phyloP scores from a whole-genome alignment of 2,888 invertebrate genomes.

The Melanotus villosus region DNA sequence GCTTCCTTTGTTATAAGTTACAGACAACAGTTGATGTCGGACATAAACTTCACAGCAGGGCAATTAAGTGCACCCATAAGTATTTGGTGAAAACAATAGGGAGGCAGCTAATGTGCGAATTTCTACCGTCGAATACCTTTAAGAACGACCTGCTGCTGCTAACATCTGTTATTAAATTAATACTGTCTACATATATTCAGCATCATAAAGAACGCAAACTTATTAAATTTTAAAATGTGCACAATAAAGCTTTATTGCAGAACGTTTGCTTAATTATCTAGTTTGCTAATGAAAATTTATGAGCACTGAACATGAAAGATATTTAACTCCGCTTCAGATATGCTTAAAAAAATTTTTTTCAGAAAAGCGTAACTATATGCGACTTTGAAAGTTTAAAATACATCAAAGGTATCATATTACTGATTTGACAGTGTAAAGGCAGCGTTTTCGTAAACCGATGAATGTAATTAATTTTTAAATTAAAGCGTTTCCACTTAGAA shows the following conservation, averaged over 20 bases:
- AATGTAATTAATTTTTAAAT: no score
- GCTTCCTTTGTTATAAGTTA: background rate
- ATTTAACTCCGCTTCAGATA: no score
- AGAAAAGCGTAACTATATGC: no score
- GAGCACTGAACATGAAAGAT: no score
- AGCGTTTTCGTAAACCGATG: no score
- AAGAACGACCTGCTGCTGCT: background rate
- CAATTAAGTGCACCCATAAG: background rate
- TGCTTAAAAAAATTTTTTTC: no score
- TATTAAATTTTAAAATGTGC: slow-evolving; percentile 4
- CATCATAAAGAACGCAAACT: background rate
- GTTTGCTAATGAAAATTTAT: background rate
- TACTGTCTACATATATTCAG: background rate
- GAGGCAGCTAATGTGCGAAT: background rate
- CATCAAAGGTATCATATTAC: no score
- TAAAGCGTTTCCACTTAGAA: no score
- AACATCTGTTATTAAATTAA: slow-evolving; percentile 3
- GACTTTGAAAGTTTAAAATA: no score
- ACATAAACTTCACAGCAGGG: background rate
- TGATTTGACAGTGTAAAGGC: no score
- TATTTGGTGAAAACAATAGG: background rate
- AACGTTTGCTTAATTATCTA: background rate
- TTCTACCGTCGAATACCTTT: background rate
- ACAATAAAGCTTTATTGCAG: background rate
- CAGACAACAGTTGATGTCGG: background rate